Percentiles rank a stretch among this genome's conserved stretches.
Evolutionary conservation across 2,888 invertebrate genomes (phyloP).

Genomic region (Campoplex capitator): DNA sequence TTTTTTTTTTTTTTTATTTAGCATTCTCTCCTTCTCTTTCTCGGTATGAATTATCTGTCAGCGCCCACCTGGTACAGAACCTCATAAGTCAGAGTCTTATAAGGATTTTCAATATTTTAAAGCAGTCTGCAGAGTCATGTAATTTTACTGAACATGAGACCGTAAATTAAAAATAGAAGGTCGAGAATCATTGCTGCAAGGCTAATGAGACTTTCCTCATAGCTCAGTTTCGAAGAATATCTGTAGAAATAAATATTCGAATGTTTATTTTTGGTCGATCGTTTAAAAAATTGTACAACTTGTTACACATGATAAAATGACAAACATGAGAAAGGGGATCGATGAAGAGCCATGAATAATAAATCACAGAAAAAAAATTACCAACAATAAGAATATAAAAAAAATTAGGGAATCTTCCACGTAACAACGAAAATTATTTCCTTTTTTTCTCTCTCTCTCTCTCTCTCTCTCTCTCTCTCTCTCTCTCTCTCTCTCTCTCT

Average conservation of each 20-base stretch:
- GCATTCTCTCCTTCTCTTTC: constrained; percentile 10
- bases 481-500: not conserved
- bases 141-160: not conserved
- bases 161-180: constrained; percentile 22
- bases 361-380: not conserved
- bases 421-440: not conserved
- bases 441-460: not conserved
- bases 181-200: not conserved
- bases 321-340: not conserved
- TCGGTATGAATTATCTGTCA: constrained; percentile 17
- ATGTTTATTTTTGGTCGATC: not conserved
- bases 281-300: not conserved
- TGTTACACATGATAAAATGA: not conserved
- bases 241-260: not conserved
- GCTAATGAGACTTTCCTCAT: constrained; percentile 21
- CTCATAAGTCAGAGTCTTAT: constrained; percentile 35
- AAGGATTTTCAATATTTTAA: constrained; percentile 33
- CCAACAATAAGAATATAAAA: not conserved
- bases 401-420: not conserved
- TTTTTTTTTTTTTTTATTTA: constrained; percentile 8
- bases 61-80: constrained; percentile 29
- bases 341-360: not conserved
- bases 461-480: not conserved
- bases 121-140: not conserved
- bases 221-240: not conserved